Evolutionary conservation across 2,888 invertebrate species (phyloP), one percentile per base, ranked within the genome.

Genomic region (Diplazon laetatorius): DNA sequence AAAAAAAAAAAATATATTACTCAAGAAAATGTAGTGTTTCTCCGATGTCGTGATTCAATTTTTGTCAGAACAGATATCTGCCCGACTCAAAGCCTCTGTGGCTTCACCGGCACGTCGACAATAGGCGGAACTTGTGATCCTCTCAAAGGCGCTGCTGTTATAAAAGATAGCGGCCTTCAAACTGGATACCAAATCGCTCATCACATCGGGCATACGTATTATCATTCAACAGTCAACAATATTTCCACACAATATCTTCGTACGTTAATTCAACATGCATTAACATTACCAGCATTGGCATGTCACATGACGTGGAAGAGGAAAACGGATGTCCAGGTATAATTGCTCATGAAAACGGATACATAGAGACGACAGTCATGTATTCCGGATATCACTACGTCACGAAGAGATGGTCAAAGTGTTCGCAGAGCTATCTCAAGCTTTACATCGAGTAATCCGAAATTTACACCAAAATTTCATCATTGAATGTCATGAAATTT

Each of bases 121-220:
- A 91, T 93, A 55, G 92, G 92, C 0, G 93, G 93, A 1, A 91
- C 93, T 87, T 93, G 93, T 84, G 93, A 93, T 84, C 92, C 92
- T 3, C 89, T 92, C 52, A 89, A 92, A 62, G 91, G 92, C 57
- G 93, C 93, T 81, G 92, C 91, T 79, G 89, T 94, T 74, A 92
- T 92, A 77, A 92, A 92, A 82, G 93, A 93, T 84, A 92, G 92
- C 39, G 93, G 94, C 0, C 88, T 94, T 5, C 91, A 92, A 25
- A 88, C 93, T 18, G 93, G 93, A 39, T 93, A 92, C 86, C 92
- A 93, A 22, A 91, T 93, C 39, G 92, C 93, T 18, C 94, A 94
- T 85, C 93, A 93, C 84, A 89, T 94, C 46, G 93, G 93, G 68
- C 94, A 94, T 88, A 93, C 93, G 93, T 93, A 89, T 89, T 8